A percentile compares a stretch with the other conserved stretches of the same genome.
Evolutionary conservation across 2,113 vertebrate genomes (phyloP).

Genomic region (Girardinichthys multiradiatus): DNA sequence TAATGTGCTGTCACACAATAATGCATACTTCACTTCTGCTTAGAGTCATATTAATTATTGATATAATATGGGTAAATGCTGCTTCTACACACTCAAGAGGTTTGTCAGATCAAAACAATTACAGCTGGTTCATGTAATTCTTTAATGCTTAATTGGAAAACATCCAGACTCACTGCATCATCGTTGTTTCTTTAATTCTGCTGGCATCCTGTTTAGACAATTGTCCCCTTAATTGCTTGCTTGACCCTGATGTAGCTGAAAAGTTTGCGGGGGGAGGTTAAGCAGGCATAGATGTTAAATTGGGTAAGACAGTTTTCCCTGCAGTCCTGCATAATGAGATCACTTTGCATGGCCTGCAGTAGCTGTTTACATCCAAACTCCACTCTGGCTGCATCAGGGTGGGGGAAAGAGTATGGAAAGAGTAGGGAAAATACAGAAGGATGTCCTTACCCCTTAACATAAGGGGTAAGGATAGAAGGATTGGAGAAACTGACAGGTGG

Average conservation of each 20-base stretch:
- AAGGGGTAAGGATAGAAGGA: constrained; percentile 7
- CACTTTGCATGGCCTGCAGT: constrained; percentile 64
- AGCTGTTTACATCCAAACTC: constrained; percentile 55
- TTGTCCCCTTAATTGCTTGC: constrained; percentile 74
- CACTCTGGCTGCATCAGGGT: constrained; percentile 62
- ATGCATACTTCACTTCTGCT: constrained; percentile 40
- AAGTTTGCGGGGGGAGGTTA: constrained; percentile 33
- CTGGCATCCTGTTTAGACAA: constrained; percentile 62
- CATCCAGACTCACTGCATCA: constrained; percentile 49
- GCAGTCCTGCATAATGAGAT: constrained; percentile 73
- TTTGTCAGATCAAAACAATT: constrained; percentile 57
- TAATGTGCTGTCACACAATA: constrained; percentile 32
- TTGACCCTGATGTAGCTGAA: constrained; percentile 68
- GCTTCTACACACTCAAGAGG: constrained; percentile 30
- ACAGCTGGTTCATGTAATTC: constrained; percentile 35
- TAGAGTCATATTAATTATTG: constrained; percentile 51
- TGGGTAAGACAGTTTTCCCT: constrained; percentile 69
- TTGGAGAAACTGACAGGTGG: constrained; percentile 25
- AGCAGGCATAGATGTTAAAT: constrained; percentile 62
- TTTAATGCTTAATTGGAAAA: constrained; percentile 62
- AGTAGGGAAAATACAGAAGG: constrained; percentile 4
- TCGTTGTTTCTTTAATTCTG: constrained; percentile 52
- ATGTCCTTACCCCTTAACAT: background rate
- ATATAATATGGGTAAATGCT: constrained; percentile 49
- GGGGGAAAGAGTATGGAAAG: constrained; percentile 4